Conservation (phyloP, 2,888 invertebrate genomes). For the Helleia helle region DNA sequence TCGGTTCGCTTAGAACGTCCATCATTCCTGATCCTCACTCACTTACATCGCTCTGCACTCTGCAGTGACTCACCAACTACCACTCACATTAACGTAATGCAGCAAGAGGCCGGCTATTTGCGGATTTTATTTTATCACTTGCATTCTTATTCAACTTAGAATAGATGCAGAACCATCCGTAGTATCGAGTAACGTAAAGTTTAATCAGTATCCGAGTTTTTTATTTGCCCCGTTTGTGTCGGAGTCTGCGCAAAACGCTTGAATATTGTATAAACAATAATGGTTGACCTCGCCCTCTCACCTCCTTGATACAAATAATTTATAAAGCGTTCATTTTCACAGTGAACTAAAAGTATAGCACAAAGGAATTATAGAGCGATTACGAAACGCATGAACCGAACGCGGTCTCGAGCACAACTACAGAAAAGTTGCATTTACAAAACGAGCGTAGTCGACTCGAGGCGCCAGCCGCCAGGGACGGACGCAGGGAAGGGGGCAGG, state of each 20-base stretch:
- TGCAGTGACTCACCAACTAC: slow-evolving; percentile 51
- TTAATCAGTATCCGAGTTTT: slow-evolving; percentile 35
- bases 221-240: slow-evolving; percentile 27
- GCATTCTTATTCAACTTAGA: slow-evolving; percentile 17
- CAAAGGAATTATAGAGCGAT: slow-evolving; percentile 37
- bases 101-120: slow-evolving; percentile 23
- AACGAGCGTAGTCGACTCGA: slow-evolving; percentile 24
- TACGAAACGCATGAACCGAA: slow-evolving; percentile 33
- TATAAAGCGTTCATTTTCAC: slow-evolving; percentile 28
- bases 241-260: slow-evolving; percentile 43
- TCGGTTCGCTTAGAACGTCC: slow-evolving; percentile 54
- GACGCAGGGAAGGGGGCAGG: slow-evolving; percentile 30
- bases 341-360: slow-evolving; percentile 31
- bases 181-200: slow-evolving; percentile 18
- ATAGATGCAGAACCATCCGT: background rate
- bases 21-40: slow-evolving; percentile 42
- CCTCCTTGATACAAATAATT: slow-evolving; percentile 23
- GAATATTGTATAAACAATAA: slow-evolving; percentile 22
- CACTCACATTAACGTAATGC: slow-evolving; percentile 18
- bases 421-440: slow-evolving; percentile 29
- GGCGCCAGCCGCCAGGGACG: slow-evolving; percentile 26
- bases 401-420: slow-evolving; percentile 51
- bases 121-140: slow-evolving; percentile 25
- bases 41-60: slow-evolving; percentile 58
- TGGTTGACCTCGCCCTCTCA: slow-evolving; percentile 50